Percentiles rank a stretch among this genome's conserved stretches.
phyloP scores from a whole-genome alignment of 1,140 invertebrate species.

The Zaprionus camerounensis region DNA sequence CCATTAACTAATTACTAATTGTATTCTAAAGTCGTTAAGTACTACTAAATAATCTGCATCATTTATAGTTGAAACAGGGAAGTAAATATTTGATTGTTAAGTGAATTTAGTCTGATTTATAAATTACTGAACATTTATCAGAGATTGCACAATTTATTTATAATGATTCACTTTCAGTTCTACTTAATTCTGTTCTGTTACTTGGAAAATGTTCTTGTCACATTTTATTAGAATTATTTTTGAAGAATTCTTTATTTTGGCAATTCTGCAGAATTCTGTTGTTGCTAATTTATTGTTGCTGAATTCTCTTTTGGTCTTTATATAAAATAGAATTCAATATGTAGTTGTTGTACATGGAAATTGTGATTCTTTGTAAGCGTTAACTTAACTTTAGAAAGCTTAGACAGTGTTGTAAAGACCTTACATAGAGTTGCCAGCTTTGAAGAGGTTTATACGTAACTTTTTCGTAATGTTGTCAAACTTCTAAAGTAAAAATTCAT shows the following conservation, averaged over 20 bases:
- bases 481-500: not conserved
- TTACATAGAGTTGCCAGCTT: not conserved
- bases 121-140: not conserved
- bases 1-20: conserved; percentile 24
- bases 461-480: not conserved
- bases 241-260: not conserved
- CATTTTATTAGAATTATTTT: not conserved
- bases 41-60: conserved; percentile 3
- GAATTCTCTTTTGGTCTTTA: not conserved
- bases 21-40: conserved; percentile 9
- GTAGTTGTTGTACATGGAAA: not conserved
- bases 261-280: not conserved
- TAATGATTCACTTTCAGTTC: not conserved
- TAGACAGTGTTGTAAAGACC: not conserved
- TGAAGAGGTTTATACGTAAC: not conserved
- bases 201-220: not conserved
- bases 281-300: not conserved
- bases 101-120: not conserved
- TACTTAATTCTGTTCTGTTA: not conserved
- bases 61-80: conserved; percentile 7
- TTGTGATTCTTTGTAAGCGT: not conserved
- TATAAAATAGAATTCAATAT: not conserved
- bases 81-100: conserved; percentile 1
- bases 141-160: no score
- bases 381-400: not conserved